Evolutionary conservation across 2,113 vertebrate genomes (phyloP).

Genomic region (Pterocles burchelli): DNA sequence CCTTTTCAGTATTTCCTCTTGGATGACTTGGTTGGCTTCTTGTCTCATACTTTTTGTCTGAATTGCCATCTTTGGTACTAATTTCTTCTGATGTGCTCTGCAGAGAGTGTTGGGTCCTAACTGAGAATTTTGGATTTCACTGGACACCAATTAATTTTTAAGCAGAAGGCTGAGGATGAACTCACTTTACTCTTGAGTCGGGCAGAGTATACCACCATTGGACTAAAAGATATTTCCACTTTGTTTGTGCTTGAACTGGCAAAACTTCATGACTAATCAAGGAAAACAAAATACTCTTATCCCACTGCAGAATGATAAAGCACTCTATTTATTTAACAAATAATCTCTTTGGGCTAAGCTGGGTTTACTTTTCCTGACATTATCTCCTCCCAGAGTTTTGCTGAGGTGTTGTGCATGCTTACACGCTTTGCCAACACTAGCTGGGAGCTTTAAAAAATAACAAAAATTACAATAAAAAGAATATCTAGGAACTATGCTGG

Average conservation of each 20-base stretch:
- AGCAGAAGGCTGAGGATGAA: background rate
- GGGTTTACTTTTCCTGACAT: background rate
- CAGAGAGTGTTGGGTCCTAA: background rate
- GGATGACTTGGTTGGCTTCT: background rate
- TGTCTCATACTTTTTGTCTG: background rate
- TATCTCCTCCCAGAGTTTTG: background rate
- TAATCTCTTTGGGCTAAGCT: background rate
- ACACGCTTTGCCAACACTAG: background rate
- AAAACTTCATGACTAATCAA: background rate
- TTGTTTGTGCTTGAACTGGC: background rate
- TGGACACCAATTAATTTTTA: background rate
- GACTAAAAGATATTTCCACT: background rate
- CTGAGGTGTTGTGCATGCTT: background rate
- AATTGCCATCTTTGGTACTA: background rate
- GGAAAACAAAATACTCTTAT: background rate
- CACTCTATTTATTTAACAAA: background rate
- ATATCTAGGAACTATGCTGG: background rate
- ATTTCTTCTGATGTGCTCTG: background rate
- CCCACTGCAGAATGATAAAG: background rate
- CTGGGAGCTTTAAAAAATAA: background rate
- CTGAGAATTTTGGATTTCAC: background rate
- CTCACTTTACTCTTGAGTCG: background rate
- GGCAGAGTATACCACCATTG: background rate
- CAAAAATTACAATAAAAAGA: background rate
- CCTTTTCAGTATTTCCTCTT: background rate